Conservation (phyloP, 2,113 vertebrate species). For the Cinclus cinclus region DNA sequence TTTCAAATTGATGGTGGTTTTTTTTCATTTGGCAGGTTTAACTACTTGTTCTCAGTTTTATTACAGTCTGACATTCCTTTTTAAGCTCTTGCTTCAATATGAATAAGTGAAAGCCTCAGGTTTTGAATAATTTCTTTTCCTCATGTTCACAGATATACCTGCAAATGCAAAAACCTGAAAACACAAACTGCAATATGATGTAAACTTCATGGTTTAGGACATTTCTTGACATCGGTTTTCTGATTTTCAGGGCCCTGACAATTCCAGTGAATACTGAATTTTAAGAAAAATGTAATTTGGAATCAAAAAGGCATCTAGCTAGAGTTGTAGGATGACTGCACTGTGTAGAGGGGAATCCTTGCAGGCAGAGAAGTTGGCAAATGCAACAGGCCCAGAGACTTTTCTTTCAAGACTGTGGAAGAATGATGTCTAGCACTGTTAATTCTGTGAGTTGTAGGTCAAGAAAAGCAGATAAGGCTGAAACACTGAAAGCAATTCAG, state of each 20-base stretch:
- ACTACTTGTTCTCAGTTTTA: not conserved
- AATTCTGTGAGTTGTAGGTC: not conserved
- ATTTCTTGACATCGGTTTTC: not conserved
- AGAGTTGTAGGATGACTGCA: not conserved
- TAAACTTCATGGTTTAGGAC: not conserved
- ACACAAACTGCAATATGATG: not conserved
- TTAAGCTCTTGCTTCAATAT: not conserved
- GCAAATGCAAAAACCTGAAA: not conserved
- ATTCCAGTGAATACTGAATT: not conserved
- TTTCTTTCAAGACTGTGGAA: not conserved
- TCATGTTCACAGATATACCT: not conserved
- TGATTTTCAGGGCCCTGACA: not conserved
- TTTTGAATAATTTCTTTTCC: not conserved
- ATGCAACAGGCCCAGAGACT: not conserved
- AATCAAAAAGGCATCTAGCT: not conserved
- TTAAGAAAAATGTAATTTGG: not conserved
- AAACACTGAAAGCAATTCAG: not conserved
- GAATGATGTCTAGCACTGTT: not conserved
- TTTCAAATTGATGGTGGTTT: not conserved
- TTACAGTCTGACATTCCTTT: not conserved
- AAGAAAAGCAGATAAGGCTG: not conserved
- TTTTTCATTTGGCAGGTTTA: not conserved
- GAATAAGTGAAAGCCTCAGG: not conserved
- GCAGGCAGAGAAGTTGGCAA: not conserved
- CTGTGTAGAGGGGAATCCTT: not conserved